Evolutionary conservation across 2,797 vertebrate species (phyloP).

Genomic region (Carduelis carduelis): DNA sequence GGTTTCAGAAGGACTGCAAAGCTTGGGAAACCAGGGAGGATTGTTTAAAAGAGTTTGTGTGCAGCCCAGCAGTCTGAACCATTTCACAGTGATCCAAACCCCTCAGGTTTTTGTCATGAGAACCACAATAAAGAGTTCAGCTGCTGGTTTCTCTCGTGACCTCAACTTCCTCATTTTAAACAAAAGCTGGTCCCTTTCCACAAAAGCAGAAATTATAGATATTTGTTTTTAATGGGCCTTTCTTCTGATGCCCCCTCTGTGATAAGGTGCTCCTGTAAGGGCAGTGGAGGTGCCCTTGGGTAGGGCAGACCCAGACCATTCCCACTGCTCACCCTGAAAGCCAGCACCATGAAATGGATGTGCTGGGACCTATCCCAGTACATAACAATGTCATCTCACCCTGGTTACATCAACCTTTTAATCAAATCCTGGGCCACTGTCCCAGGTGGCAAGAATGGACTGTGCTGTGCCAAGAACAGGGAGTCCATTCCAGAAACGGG

Average conservation of each 20-base stretch:
- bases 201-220: neutral
- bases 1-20: neutral
- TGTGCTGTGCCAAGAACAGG: slow-evolving; percentile 36
- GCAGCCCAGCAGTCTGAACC: neutral
- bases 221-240: neutral
- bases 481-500: neutral
- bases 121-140: neutral
- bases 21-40: neutral
- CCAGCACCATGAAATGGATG: neutral
- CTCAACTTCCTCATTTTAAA: neutral
- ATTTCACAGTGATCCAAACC: neutral
- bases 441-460: neutral
- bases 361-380: slow-evolving; percentile 14
- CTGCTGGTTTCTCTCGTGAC: neutral
- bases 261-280: neutral
- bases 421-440: slow-evolving; percentile 13
- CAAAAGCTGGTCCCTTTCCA: neutral
- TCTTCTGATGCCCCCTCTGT: neutral
- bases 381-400: neutral
- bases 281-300: neutral
- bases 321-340: neutral
- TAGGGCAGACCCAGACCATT: neutral
- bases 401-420: slow-evolving; percentile 18
- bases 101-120: neutral
- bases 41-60: neutral